Evolutionary conservation across 2,113 vertebrate species (phyloP), one percentile per base, ranked within the genome.

Genomic region (Carassius gibelio): DNA sequence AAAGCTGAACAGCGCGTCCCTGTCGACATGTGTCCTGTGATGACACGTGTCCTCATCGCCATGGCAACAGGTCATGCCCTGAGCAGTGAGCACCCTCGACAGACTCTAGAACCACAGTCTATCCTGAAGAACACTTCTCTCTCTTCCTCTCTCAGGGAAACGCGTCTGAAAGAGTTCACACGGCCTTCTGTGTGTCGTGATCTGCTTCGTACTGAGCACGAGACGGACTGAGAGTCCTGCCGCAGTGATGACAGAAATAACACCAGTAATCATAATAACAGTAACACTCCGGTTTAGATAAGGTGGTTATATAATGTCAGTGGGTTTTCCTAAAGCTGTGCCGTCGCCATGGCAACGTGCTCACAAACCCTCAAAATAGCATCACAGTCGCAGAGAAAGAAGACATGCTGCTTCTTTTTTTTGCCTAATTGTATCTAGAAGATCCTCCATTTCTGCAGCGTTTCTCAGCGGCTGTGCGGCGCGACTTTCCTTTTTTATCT

Each of bases 291-390:
- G 68, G 68, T 90, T 88, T 88, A 88, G 86, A 90, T 89, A 88
- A 88, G 69, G 69, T 48, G 61, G 75, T 91, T 92, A 87, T 81
- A 83, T 91, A 91, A 91, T 86, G 72, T 85, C 76, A 87, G 88
- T 89, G 90, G 89, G 87, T 75, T 90, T 88, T 89, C 87, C 88
- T 90, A 84, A 86, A 68, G 85, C 85, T 88, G 84, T 85, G 85
- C 69, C 19, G 84, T 91, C 87, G 57, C 89, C 81, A 91, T 90
- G 86, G 87, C 90, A 91, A 92, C 83, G 62, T 83, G 85, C 85
- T 82, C 85, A 89, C 82, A 90, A 86, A 82, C 88, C 61, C 89
- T 87, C 78, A 86, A 82, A 88, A 89, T 89, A 86, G 81, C 81
- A 79, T 84, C 79, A 86, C 84, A 87, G 82, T 83, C 79, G 71